phyloP scores from a whole-genome alignment of 1,140 invertebrate genomes.

The Oryctes rhinoceros region DNA sequence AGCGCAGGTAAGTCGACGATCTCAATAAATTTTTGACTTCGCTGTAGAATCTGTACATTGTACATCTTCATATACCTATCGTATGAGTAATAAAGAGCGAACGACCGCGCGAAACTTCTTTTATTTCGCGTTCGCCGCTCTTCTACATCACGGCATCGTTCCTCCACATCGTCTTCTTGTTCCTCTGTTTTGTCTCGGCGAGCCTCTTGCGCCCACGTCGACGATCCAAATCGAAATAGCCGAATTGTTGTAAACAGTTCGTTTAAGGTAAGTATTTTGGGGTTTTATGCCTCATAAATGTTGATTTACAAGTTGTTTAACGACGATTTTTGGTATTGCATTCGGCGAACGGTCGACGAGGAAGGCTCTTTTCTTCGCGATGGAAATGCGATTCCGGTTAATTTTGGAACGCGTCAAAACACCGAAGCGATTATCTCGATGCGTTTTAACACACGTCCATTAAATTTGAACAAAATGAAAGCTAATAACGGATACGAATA shows the following conservation, averaged over 20 bases:
- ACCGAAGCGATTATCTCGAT: neutral
- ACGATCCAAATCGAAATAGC: conserved; percentile 4
- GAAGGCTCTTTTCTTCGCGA: neutral
- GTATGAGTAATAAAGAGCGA: conserved; percentile 14
- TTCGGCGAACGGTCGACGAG: conserved; percentile 1
- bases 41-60: neutral
- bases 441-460: neutral
- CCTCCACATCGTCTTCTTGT: neutral
- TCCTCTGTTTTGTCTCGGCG: neutral
- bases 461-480: conserved; percentile 16
- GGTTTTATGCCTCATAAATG: conserved; percentile 14
- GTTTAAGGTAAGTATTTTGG: conserved; percentile 10
- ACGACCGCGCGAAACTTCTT: neutral
- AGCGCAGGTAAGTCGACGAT: neutral
- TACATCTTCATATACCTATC: conserved; percentile 3
- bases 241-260: conserved; percentile 14
- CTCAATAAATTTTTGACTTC: conserved; percentile 2
- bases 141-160: neutral
- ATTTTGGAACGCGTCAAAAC: conserved; percentile 14
- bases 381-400: neutral
- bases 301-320: conserved; percentile 16
- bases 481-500: neutral
- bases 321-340: conserved; percentile 14
- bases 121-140: neutral
- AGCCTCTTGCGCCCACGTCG: conserved; percentile 12